Evolutionary conservation across 92 coral and sea anemone genomes (phyloP).

Genomic region (Porites divaricata): DNA sequence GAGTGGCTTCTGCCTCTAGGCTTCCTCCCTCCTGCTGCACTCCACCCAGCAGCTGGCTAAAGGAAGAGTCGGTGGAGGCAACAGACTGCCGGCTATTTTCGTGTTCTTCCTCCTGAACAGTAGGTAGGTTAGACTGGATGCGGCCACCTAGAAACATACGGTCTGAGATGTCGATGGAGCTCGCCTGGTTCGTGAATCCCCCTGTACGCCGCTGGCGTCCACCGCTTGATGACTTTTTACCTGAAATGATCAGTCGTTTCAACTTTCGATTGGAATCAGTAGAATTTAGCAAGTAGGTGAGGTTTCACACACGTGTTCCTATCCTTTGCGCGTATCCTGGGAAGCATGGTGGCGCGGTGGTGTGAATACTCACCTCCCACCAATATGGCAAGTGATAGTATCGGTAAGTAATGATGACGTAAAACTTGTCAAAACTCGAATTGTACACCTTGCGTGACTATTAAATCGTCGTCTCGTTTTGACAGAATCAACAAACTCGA

Average conservation of each 20-base stretch:
- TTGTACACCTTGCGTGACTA: too few relatives aligned
- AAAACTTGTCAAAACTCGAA: background rate
- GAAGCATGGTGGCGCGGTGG: too few relatives aligned
- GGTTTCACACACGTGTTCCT: too few relatives aligned
- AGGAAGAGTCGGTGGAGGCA: conserved; percentile 57
- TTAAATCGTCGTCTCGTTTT: too few relatives aligned
- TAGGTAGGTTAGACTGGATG: conserved; percentile 86
- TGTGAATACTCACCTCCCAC: too few relatives aligned
- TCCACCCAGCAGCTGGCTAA: conserved; percentile 26
- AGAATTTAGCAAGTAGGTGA: too few relatives aligned
- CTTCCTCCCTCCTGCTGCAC: conserved; percentile 56
- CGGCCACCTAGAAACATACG: conserved; percentile 97
- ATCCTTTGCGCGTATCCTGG: too few relatives aligned
- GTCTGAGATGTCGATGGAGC: conserved; percentile 75
- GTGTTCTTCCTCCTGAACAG: conserved; percentile 94
- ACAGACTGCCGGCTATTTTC: conserved; percentile 62
- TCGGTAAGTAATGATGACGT: background rate
- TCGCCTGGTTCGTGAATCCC: conserved; percentile 65
- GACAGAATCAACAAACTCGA: too few relatives aligned
- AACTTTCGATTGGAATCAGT: background rate
- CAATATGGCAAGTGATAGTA: too few relatives aligned
- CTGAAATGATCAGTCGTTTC: background rate
- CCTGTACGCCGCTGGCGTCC: conserved; percentile 83
- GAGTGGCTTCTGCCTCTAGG: conserved; percentile 95
- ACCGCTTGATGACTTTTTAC: conserved; percentile 49